Evolutionary conservation across 23 tunicate genomes (phyloP).

Genomic region (Styela plicata): DNA sequence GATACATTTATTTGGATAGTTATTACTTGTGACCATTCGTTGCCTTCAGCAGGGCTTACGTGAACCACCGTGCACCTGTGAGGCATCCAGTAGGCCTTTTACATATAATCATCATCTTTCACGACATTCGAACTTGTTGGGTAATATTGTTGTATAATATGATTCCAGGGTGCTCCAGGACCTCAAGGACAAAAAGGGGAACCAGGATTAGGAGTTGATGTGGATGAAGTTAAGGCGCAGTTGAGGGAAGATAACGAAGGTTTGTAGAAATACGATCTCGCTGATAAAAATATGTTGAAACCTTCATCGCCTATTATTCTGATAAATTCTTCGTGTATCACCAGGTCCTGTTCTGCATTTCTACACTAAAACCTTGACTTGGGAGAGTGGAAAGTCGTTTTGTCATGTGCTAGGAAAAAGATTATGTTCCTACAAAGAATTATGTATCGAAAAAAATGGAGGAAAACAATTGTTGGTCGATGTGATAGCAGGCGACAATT

Average conservation of each 20-base stretch:
- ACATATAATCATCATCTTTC: too few species aligned
- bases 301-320: too few species aligned
- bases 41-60: too few species aligned
- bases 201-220: background rate
- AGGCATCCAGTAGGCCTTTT: too few species aligned
- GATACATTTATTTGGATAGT: too few species aligned
- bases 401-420: background rate
- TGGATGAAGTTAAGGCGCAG: background rate
- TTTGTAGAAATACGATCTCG: too few species aligned
- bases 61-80: too few species aligned
- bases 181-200: background rate
- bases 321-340: too few species aligned
- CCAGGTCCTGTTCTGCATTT: background rate
- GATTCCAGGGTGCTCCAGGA: background rate
- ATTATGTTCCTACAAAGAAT: background rate
- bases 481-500: background rate
- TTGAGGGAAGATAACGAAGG: background rate
- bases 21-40: too few species aligned
- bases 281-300: too few species aligned
- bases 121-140: too few species aligned
- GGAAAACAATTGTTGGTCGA: background rate
- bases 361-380: background rate
- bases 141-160: too few species aligned
- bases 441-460: background rate
- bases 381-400: conserved; percentile 3